Evolutionary conservation across 1,140 invertebrate genomes (phyloP).

Genomic region (Drosophila arizonae): DNA sequence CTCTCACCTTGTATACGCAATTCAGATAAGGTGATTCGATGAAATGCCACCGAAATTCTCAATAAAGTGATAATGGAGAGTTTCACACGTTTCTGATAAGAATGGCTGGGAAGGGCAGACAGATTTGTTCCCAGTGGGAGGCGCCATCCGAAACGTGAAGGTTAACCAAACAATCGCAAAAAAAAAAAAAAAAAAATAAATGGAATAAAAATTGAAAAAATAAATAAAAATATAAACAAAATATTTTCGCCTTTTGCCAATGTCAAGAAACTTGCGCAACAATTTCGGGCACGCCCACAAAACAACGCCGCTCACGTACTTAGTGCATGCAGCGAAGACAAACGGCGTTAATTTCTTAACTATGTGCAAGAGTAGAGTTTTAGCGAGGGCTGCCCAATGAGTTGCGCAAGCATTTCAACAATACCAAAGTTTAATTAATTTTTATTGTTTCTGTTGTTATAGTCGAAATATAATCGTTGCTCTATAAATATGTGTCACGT

Average conservation of each 20-base stretch:
- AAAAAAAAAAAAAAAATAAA: constrained; percentile 2
- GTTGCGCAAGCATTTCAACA: not conserved
- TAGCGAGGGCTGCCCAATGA: constrained; percentile 5
- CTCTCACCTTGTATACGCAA: constrained; percentile 30
- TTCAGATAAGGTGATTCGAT: constrained; percentile 46
- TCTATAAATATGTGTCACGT: too few species aligned
- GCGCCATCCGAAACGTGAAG: constrained; percentile 13
- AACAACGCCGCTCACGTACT: not conserved
- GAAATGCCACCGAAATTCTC: constrained; percentile 48
- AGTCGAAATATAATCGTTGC: too few species aligned
- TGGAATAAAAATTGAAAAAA: not conserved
- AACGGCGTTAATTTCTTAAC: constrained; percentile 70
- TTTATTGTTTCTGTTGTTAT: not conserved
- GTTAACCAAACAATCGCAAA: not conserved
- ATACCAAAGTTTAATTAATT: not conserved
- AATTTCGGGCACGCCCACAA: constrained; percentile 20
- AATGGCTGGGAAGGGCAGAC: not conserved
- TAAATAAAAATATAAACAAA: not conserved
- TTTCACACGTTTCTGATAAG: constrained; percentile 18
- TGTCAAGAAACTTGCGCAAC: constrained; percentile 16
- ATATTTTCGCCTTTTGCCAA: constrained; percentile 2
- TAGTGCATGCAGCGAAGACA: constrained; percentile 40
- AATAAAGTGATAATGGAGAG: constrained; percentile 39
- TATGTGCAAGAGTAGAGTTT: constrained; percentile 29
- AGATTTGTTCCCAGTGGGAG: not conserved